Percentiles rank a stretch among this genome's conserved stretches.
Conservation (phyloP, 92 coral and sea anemone species). For the Phymanthus crucifer region DNA sequence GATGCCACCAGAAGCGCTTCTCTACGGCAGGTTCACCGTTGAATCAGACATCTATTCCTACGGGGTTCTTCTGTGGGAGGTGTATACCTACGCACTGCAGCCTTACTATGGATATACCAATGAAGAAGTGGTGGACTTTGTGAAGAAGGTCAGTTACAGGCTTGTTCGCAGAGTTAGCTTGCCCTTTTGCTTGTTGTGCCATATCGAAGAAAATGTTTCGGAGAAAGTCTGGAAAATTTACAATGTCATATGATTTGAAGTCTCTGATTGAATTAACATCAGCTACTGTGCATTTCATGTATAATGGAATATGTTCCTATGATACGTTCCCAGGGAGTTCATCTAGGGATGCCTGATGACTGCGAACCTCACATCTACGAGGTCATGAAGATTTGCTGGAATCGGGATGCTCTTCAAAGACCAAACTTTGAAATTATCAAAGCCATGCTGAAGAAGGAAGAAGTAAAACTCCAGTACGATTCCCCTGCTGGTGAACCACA, state of each 20-base stretch:
- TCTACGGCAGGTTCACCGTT: slow-evolving; percentile 85
- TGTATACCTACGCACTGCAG: slow-evolving; percentile 81
- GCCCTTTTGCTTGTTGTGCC: too few species aligned
- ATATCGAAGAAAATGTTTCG: too few species aligned
- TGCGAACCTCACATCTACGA: slow-evolving; percentile 85
- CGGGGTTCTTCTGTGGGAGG: slow-evolving; percentile 92
- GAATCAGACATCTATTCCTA: slow-evolving; percentile 91
- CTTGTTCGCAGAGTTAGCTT: too few species aligned
- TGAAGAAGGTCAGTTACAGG: too few species aligned
- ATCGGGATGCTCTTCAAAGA: slow-evolving; percentile 67
- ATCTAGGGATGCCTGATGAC: slow-evolving; percentile 88
- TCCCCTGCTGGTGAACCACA: slow-evolving; percentile 5
- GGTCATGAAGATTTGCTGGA: slow-evolving; percentile 88
- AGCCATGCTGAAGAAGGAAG: slow-evolving; percentile 69
- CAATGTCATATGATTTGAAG: too few species aligned
- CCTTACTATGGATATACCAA: too few species aligned
- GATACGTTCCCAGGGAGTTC: slow-evolving; percentile 96
- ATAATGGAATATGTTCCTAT: too few species aligned
- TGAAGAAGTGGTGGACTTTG: too few species aligned
- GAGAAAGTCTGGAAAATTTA: too few species aligned
- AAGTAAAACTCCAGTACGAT: background rate
- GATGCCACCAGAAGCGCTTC: slow-evolving; percentile 95
- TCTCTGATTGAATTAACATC: too few species aligned
- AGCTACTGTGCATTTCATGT: too few species aligned
- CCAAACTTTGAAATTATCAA: slow-evolving; percentile 75